phyloP scores from a whole-genome alignment of 2,888 invertebrate species.

The Thereva unica region DNA sequence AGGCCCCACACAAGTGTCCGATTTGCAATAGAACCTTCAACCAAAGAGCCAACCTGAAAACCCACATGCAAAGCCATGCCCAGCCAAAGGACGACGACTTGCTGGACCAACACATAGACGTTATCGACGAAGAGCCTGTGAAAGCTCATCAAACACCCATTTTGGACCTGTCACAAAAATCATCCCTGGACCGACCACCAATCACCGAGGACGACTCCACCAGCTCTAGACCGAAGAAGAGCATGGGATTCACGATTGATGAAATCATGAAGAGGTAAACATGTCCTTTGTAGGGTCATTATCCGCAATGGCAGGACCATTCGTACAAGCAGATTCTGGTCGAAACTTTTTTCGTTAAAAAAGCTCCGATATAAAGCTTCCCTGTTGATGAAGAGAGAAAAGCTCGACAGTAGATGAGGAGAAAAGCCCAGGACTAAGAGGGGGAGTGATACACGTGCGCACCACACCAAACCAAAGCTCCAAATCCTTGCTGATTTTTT shows the following conservation, averaged over 20 bases:
- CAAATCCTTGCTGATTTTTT: slow-evolving; percentile 3
- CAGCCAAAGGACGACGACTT: slow-evolving; percentile 9
- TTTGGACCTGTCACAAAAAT: slow-evolving; percentile 63
- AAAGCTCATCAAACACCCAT: slow-evolving; percentile 49
- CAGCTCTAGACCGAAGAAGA: slow-evolving; percentile 58
- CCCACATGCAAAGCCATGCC: slow-evolving; percentile 86
- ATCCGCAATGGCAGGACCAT: neutral
- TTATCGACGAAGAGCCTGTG: slow-evolving; percentile 7
- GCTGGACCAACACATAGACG: neutral
- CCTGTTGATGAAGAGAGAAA: neutral
- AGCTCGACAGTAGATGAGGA: neutral
- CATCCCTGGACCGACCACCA: slow-evolving; percentile 50
- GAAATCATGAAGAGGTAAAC: slow-evolving; percentile 84
- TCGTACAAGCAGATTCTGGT: no score
- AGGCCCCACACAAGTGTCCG: slow-evolving; percentile 90
- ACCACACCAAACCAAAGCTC: neutral
- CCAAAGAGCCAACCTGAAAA: slow-evolving; percentile 89
- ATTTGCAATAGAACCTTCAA: slow-evolving; percentile 88
- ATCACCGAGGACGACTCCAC: slow-evolving; percentile 45
- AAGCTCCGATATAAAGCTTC: neutral
- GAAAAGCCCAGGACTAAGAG: neutral
- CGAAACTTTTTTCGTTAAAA: neutral
- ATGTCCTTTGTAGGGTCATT: neutral
- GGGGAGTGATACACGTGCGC: neutral
- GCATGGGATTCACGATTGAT: slow-evolving; percentile 81